Evolutionary conservation across 1,140 invertebrate genomes (phyloP), one percentile per base, ranked within the genome.

Genomic region (Trichoplusia ni): DNA sequence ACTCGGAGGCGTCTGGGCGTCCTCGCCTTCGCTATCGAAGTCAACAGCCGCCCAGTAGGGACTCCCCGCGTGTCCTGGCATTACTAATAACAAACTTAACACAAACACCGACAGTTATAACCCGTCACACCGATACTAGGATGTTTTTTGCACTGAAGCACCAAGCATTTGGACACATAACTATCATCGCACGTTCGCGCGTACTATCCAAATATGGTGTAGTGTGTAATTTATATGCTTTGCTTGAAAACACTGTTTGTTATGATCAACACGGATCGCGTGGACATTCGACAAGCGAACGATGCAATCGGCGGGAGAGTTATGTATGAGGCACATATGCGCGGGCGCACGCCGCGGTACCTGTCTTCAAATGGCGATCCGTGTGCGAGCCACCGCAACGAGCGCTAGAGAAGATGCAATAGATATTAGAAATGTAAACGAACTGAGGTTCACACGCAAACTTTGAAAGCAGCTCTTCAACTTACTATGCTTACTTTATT

Each of bases 11-110:
- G 64, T 64, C 37, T 79, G 70, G 6, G 75, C 75, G 6, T 91
- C 89, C 5, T 91, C 87, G 4, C 90, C 91, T 72, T 92, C 92
- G 66, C 91, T 92, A 40, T 92, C 92, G 33, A 92, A 91, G 64
- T 92, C 91, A 69, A 92, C 90, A 4, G 91, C 85, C 19, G 89
- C 89, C 92, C 92, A 92, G 72, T 92, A 92, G 3, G 86, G 82
- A 69, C 84, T 87, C 37, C 77, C 81, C 31, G 84, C 79, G 56
- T 89, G 81, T 61, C 88, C 86, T 8, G 88, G 88, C 88, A 90
- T 90, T 64, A 66, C 74, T 68, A 53, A 53, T 38, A 53, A 62
- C 33, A 58, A 56, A 13, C 9, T 35, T 37, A 66, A 71, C 74
- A 64, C 67, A 61, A 70, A 68, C 58, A 58, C 59, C 40, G 53